phyloP scores from a whole-genome alignment of 2,888 invertebrate genomes.

The Nebria salina region DNA sequence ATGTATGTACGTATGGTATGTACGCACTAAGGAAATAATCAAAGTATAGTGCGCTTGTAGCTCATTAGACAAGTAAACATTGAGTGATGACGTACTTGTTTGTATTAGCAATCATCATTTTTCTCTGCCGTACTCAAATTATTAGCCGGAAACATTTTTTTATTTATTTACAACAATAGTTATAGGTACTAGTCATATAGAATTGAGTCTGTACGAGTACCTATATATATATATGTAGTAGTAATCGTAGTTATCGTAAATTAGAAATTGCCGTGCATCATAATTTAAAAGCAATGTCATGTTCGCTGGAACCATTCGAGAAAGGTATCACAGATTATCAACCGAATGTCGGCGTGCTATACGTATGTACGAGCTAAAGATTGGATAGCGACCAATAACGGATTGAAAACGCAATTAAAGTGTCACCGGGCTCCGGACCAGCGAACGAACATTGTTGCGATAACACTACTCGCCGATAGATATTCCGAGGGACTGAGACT shows the following conservation, averaged over 20 bases:
- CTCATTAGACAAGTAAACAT: background rate
- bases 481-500: background rate
- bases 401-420: conserved; percentile 38
- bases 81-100: background rate
- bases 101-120: background rate
- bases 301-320: conserved; percentile 25
- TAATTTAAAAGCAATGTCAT: conserved; percentile 46
- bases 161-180: too few relatives aligned
- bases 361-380: background rate
- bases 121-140: background rate
- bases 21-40: conserved; percentile 37
- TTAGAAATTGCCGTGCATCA: conserved; percentile 40
- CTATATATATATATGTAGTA: too few relatives aligned
- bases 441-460: conserved; percentile 4
- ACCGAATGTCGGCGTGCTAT: conserved; percentile 21
- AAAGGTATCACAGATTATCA: conserved; percentile 42
- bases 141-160: background rate
- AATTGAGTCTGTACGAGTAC: too few relatives aligned
- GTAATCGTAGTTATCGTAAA: conserved; percentile 27
- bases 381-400: background rate
- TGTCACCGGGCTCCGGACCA: conserved; percentile 10
- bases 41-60: background rate
- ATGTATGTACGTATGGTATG: conserved; percentile 5
- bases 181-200: too few relatives aligned
- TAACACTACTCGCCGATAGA: conserved; percentile 1